phyloP scores from a whole-genome alignment of 2,113 vertebrate species.

The Cichladusa arquata region DNA sequence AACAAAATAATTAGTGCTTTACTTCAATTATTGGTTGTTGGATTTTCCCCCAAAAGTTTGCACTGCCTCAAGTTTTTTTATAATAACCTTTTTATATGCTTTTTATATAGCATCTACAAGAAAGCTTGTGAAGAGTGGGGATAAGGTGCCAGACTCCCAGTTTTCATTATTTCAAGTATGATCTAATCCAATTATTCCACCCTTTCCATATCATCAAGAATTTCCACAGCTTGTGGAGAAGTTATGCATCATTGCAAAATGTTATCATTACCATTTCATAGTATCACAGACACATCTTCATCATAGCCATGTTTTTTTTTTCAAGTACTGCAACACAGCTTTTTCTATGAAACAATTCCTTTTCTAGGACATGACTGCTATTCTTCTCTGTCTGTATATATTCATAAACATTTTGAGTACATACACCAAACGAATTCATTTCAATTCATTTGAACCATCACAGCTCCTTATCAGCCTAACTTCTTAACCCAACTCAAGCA shows the following conservation, averaged over 20 bases:
- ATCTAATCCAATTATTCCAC: neutral
- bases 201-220: neutral
- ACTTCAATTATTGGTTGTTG: neutral
- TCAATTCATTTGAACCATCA: neutral
- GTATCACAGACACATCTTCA: neutral
- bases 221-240: neutral
- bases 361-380: neutral
- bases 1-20: neutral
- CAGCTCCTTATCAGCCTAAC: neutral
- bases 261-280: neutral
- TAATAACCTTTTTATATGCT: neutral
- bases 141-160: neutral
- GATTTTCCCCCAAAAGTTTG: neutral
- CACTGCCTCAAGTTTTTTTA: neutral
- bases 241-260: neutral
- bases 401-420: neutral
- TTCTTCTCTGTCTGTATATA: neutral
- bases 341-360: neutral
- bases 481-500: neutral
- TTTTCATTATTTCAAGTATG: neutral
- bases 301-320: neutral
- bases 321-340: neutral
- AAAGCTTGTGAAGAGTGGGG: neutral
- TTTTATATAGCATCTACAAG: neutral
- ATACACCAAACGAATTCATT: accelerated